These are phyloP conservation scores for Gymnarchus niloticus DNA, from an alignment of 2,113 vertebrate genomes.

Conservation along the genomic window DNA sequence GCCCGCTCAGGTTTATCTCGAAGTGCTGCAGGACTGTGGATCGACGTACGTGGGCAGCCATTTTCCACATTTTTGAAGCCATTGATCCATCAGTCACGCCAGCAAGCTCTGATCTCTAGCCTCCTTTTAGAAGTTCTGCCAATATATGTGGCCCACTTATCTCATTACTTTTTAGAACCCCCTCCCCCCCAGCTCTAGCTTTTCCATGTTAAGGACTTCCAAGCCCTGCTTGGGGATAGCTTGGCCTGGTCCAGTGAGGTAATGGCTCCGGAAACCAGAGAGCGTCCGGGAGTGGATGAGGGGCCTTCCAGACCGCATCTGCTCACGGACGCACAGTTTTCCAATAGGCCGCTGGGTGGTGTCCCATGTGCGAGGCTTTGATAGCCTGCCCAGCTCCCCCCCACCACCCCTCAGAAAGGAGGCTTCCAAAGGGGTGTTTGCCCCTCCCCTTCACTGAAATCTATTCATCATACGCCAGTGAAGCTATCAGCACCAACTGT, in stretches of 20 bases:
- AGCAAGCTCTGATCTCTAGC: neutral
- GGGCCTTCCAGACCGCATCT: neutral
- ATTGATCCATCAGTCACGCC: neutral
- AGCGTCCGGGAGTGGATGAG: neutral
- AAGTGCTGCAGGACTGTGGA: neutral
- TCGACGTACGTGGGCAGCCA: neutral
- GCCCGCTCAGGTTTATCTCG: neutral
- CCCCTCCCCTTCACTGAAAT: neutral
- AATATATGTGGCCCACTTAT: slow-evolving; percentile 4
- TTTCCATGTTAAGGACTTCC: neutral
- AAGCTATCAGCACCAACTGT: neutral
- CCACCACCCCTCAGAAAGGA: too few species aligned
- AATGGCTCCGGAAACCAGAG: neutral
- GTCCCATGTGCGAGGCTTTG: too few species aligned
- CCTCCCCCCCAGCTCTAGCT: neutral
- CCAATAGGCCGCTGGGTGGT: neutral
- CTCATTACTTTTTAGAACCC: neutral
- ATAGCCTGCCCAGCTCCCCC: too few species aligned
- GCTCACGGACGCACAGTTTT: neutral
- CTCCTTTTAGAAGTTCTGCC: neutral
- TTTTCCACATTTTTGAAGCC: neutral
- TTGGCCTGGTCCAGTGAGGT: neutral
- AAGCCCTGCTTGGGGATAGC: neutral
- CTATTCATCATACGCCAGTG: neutral
- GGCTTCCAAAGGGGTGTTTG: too few species aligned